A percentile compares a stretch with the other conserved stretches of the same genome.
Evolutionary conservation across 2,797 vertebrate species (phyloP).

Genomic region (Neomorphus geoffroyi): DNA sequence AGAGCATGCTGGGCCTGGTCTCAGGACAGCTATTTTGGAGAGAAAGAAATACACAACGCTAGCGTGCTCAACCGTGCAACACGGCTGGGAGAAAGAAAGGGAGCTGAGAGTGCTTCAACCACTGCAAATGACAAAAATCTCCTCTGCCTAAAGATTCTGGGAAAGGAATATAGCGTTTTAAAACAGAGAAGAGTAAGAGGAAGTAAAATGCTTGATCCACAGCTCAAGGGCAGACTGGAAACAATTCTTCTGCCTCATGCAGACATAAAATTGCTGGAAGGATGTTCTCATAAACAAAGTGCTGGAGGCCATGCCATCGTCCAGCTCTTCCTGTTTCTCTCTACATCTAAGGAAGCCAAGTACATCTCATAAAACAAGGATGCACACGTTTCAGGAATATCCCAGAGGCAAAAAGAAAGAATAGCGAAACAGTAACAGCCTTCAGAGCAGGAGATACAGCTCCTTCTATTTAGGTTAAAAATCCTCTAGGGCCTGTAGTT

Average conservation of each 20-base stretch:
- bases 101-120: not conserved
- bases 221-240: constrained; percentile 65
- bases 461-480: constrained; percentile 67
- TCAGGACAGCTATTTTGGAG: not conserved
- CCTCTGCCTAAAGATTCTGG: not conserved
- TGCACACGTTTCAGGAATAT: constrained; percentile 50
- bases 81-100: not conserved
- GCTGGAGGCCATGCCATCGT: constrained; percentile 66
- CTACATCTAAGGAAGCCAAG: constrained; percentile 58
- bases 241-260: constrained; percentile 24
- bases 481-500: constrained; percentile 51
- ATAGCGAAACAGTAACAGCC: constrained; percentile 35
- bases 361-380: constrained; percentile 60
- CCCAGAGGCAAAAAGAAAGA: constrained; percentile 67
- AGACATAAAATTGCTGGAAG: constrained; percentile 67
- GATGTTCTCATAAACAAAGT: constrained; percentile 69
- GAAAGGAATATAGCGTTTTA: constrained; percentile 18
- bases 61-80: not conserved
- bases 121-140: not conserved
- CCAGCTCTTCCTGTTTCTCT: constrained; percentile 47
- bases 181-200: constrained; percentile 5
- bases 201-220: constrained; percentile 63
- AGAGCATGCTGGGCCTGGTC: not conserved
- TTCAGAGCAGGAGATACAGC: constrained; percentile 50
- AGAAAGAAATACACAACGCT: rapidly evolving